phyloP scores from a whole-genome alignment of 2,797 vertebrate species.

The Schizopygopsis pylzovi region DNA sequence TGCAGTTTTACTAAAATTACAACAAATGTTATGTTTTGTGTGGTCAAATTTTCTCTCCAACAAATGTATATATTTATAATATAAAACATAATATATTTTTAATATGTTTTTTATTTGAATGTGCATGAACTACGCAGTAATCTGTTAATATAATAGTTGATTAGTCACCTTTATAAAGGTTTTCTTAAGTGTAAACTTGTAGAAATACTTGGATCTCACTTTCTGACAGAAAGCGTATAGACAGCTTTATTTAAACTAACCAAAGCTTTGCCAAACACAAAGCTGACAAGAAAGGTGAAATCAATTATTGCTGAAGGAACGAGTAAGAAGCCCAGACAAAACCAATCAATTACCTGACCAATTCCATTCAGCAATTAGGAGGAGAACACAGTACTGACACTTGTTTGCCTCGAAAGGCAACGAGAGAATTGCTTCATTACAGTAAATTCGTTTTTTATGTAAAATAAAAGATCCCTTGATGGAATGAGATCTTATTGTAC shows the following conservation, averaged over 20 bases:
- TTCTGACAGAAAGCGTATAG: conserved; percentile 14
- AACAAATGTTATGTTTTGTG: background rate
- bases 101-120: background rate
- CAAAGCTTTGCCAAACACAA: conserved; percentile 11
- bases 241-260: conserved; percentile 28
- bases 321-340: conserved; percentile 13
- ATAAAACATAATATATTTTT: background rate
- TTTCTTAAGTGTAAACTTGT: conserved; percentile 2
- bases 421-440: conserved; percentile 43
- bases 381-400: conserved; percentile 3
- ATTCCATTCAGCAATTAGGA: conserved; percentile 40
- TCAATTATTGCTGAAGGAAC: conserved; percentile 26
- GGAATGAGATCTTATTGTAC: conserved; percentile 29
- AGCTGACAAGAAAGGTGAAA: conserved; percentile 39
- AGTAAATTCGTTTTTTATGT: conserved; percentile 33
- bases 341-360: conserved; percentile 39
- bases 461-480: conserved; percentile 24
- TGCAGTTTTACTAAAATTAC: background rate
- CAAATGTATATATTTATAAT: background rate
- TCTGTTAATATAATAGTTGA: background rate
- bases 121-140: background rate
- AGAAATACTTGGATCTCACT: conserved; percentile 21
- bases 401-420: conserved; percentile 39
- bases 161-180: background rate
- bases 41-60: background rate